Percentiles rank a stretch among this genome's conserved stretches.
Evolutionary conservation across 1,140 invertebrate genomes (phyloP).

Genomic region (Steinernema feltiae): DNA sequence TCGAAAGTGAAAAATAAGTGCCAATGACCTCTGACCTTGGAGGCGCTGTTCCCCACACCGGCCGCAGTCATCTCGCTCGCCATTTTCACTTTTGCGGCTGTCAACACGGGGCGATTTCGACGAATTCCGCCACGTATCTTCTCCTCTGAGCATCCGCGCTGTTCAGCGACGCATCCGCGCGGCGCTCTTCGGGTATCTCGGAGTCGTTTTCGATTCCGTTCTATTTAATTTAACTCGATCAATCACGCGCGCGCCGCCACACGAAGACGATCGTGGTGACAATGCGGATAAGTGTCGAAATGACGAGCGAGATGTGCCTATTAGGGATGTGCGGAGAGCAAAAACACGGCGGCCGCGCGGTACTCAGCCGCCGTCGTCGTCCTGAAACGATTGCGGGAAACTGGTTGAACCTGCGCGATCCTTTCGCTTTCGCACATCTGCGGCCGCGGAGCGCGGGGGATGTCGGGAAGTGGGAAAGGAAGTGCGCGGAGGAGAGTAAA

Average conservation of each 20-base stretch:
- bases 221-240: conserved; percentile 15
- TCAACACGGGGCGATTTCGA: no score
- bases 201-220: conserved; percentile 7
- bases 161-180: not conserved
- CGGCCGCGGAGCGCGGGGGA: not conserved
- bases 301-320: not conserved
- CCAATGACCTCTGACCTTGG: conserved; percentile 10
- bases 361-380: no score
- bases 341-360: no score
- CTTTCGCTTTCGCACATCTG: no score
- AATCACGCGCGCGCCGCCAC: not conserved
- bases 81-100: not conserved
- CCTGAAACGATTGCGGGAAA: not conserved
- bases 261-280: not conserved
- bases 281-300: conserved; percentile 14
- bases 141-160: no score
- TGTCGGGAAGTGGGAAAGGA: not conserved
- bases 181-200: no score
- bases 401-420: not conserved
- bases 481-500: not conserved
- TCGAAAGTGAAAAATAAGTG: conserved; percentile 7
- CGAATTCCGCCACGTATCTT: no score
- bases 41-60: not conserved
- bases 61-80: not conserved
- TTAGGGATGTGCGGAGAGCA: conserved; percentile 7